Conservation (phyloP, 2,797 vertebrate genomes). For the Spizella passerina region DNA sequence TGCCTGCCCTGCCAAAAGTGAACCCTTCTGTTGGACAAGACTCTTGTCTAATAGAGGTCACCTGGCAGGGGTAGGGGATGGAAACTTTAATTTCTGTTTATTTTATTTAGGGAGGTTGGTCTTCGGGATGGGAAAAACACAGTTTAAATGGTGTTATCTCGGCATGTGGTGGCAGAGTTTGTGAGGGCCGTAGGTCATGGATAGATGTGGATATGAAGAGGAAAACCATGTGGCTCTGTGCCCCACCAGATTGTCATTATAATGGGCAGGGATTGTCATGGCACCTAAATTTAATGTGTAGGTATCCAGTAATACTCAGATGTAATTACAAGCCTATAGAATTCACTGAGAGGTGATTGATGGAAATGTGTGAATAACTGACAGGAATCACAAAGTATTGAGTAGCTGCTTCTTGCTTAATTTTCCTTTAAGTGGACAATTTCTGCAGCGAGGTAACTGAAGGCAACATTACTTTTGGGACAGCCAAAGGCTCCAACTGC, state of each 20-base stretch:
- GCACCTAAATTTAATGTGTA: neutral
- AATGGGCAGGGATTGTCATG: neutral
- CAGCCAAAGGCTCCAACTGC: neutral
- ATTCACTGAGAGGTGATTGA: neutral
- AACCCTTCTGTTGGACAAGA: neutral
- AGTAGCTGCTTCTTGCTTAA: neutral
- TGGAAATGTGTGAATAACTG: neutral
- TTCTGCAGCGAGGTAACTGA: neutral
- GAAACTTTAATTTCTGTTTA: neutral
- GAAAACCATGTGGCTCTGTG: neutral
- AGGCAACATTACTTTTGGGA: neutral
- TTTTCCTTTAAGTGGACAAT: neutral
- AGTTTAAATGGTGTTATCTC: neutral
- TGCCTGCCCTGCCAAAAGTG: neutral
- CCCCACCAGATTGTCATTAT: neutral
- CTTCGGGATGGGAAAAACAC: neutral
- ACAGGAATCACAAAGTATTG: neutral
- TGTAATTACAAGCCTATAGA: accelerated
- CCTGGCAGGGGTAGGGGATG: accelerated
- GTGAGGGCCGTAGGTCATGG: neutral
- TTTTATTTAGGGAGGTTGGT: neutral
- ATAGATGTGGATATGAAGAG: neutral
- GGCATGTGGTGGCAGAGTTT: neutral
- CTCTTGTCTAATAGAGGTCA: neutral
- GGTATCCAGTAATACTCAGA: neutral